These are phyloP conservation scores for Tachypleus tridentatus DNA, from an alignment of 1,140 invertebrate species.

Conservation along the genomic window DNA sequence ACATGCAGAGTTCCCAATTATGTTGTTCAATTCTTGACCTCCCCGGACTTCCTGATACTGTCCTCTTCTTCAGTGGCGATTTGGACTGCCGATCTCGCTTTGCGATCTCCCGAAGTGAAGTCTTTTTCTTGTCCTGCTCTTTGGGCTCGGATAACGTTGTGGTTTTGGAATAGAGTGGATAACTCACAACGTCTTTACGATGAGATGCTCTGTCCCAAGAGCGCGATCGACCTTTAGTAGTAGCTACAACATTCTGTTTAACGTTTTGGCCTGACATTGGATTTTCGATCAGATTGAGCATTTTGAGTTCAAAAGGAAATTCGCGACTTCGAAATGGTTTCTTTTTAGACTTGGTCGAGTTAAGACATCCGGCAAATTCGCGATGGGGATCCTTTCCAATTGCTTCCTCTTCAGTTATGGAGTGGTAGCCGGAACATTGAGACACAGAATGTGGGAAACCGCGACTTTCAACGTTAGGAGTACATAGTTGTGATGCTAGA, in stretches of 20 bases:
- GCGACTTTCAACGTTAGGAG: conserved; percentile 18
- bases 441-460: conserved; percentile 24
- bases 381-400: conserved; percentile 14
- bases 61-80: too few species aligned
- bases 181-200: conserved; percentile 13
- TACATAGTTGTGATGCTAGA: conserved; percentile 12
- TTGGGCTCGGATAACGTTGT: too few species aligned
- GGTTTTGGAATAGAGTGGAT: neutral
- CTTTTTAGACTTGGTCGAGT: conserved; percentile 2
- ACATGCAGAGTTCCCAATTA: conserved; percentile 27
- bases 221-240: conserved; percentile 7
- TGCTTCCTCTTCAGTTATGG: conserved; percentile 24
- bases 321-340: conserved; percentile 5
- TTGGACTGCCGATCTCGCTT: too few species aligned
- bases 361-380: conserved; percentile 22
- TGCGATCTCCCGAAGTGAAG: too few species aligned
- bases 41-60: too few species aligned
- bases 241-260: too few species aligned
- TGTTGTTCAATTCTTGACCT: conserved; percentile 12
- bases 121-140: too few species aligned
- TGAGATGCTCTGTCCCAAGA: conserved; percentile 20
- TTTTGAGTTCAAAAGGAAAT: neutral
- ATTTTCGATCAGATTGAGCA: too few species aligned
- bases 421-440: conserved; percentile 26
- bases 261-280: too few species aligned